These are phyloP conservation scores for Sycophaga agraensis DNA, from an alignment of 1,140 invertebrate species.

Conservation along the genomic window DNA sequence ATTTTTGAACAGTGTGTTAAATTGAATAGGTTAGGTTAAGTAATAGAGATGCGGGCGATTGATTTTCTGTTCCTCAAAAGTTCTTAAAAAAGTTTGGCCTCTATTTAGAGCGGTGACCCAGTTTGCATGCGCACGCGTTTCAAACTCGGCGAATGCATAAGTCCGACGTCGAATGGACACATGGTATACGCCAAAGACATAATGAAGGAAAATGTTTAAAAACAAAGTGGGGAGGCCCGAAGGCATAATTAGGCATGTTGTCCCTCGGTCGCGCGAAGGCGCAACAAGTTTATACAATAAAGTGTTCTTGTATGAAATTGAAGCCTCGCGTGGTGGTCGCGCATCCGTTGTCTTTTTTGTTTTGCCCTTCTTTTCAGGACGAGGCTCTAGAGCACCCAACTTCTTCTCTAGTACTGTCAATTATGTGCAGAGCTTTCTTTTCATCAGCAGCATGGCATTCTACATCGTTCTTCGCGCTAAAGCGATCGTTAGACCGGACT, in stretches of 20 bases:
- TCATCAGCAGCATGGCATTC: background rate
- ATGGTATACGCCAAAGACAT: no score
- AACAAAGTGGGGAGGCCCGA: background rate
- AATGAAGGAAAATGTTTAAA: background rate
- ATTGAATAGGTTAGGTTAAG: no score
- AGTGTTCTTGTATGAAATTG: conserved; percentile 31
- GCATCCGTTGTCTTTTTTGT: background rate
- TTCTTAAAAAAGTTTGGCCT: no score
- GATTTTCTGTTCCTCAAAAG: no score
- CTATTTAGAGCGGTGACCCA: no score
- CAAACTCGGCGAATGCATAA: no score
- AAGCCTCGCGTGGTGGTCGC: conserved; percentile 10
- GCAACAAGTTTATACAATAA: conserved; percentile 34
- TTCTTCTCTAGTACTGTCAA: conserved; percentile 23
- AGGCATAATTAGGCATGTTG: conserved; percentile 23
- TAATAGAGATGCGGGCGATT: no score
- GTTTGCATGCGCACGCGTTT: no score
- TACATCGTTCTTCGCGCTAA: background rate
- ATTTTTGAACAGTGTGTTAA: no score
- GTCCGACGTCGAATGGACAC: no score
- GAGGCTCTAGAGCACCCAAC: background rate
- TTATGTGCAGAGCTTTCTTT: conserved; percentile 17
- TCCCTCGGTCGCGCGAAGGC: background rate
- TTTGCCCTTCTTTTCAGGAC: conserved; percentile 3
- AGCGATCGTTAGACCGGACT: background rate